These are phyloP conservation scores for Rhagoletis pomonella DNA, from an alignment of 1,140 invertebrate species.

Conservation along the genomic window DNA sequence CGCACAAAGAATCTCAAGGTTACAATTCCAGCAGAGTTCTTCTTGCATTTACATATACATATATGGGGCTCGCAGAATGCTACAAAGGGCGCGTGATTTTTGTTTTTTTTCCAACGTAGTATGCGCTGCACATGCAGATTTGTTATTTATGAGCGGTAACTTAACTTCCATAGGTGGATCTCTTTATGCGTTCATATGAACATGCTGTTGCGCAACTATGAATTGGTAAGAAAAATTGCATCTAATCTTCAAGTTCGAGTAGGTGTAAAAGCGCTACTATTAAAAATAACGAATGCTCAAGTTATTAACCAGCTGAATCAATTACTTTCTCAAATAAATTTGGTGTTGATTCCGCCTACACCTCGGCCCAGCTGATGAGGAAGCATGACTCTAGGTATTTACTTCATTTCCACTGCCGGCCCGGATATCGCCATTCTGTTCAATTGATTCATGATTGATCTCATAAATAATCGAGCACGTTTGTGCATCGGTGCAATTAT, in stretches of 20 bases:
- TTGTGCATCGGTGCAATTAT: too few species aligned
- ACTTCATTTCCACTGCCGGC: too few species aligned
- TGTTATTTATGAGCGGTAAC: conserved; percentile 12
- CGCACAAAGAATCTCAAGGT: not conserved
- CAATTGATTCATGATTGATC: too few species aligned
- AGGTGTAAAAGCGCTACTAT: not conserved
- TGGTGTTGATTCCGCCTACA: too few species aligned
- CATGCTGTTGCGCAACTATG: not conserved
- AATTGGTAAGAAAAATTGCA: not conserved
- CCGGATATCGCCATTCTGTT: too few species aligned
- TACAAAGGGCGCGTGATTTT: not conserved
- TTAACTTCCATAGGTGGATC: not conserved
- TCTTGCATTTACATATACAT: not conserved
- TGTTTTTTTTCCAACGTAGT: too few species aligned
- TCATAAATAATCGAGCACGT: too few species aligned
- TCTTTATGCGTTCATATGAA: not conserved
- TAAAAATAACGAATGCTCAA: too few species aligned
- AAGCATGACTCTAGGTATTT: too few species aligned
- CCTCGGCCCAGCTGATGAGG: too few species aligned
- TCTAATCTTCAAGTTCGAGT: not conserved
- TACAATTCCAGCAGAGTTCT: not conserved
- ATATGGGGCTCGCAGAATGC: not conserved
- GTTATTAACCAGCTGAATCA: too few species aligned
- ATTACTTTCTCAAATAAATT: too few species aligned
- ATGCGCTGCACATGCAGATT: not conserved